Conservation (phyloP, 2,888 invertebrate species). For the Plusia festucae region DNA sequence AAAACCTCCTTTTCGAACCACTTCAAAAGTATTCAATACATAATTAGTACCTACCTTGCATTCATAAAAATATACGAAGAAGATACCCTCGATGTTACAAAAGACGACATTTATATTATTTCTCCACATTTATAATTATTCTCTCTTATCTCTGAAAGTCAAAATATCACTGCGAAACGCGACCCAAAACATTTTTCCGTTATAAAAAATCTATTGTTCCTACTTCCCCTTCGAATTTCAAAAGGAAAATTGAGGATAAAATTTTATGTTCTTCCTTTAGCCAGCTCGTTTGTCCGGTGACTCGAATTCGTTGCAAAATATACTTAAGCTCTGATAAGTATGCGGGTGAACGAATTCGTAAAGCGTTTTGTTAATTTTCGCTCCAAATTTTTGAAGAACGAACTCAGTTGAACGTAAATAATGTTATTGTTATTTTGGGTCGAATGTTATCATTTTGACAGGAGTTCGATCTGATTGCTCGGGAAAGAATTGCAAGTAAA, state of each 20-base stretch:
- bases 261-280: conserved; percentile 46
- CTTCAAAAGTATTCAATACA: background rate
- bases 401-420: conserved; percentile 14
- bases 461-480: conserved; percentile 4
- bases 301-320: conserved; percentile 51
- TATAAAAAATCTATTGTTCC: conserved; percentile 50
- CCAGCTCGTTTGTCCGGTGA: conserved; percentile 33
- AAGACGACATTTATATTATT: conserved; percentile 38
- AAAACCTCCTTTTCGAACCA: background rate
- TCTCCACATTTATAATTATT: conserved; percentile 47
- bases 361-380: conserved; percentile 46
- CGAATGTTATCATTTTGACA: background rate
- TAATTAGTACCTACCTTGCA: background rate
- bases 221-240: conserved; percentile 43
- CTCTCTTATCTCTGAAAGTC: conserved; percentile 41
- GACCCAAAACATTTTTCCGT: conserved; percentile 50
- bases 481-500: background rate
- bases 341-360: conserved; percentile 38
- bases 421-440: conserved; percentile 5
- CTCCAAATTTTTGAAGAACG: conserved; percentile 32
- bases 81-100: conserved; percentile 8
- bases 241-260: conserved; percentile 57
- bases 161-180: conserved; percentile 30
- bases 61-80: conserved; percentile 15
- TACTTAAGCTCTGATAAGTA: conserved; percentile 47